Base-by-base conservation (phyloP, 2,888 invertebrate genomes). In the Torymus texanus region DNA sequence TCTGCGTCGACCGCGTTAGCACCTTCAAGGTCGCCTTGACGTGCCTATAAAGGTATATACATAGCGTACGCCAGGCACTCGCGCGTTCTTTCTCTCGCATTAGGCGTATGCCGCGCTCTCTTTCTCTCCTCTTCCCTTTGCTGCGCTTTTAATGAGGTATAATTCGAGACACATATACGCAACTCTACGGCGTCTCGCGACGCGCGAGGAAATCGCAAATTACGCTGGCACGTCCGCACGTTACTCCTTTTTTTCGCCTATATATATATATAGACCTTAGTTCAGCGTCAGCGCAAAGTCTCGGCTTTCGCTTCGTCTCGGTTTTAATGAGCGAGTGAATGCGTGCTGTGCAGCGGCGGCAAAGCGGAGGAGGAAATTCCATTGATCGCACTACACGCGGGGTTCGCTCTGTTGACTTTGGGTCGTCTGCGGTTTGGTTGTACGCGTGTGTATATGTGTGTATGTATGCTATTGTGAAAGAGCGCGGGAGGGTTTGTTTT, bases 101-200 rank as follows among this genome's bases (percentile, higher is more conserved):
- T 70, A 24, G 13, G 21, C 18, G 13, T 29, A 18, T 13, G 29
- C 63, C 14, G 53, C 10, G 1, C 41, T 14, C 58, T 63, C 14
- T 61, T 21, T 41, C n/a, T 18, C 62, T 18, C 4, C 13, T 0
- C 29, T 41, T 50, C n/a, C 12, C 21, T 0, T n/a, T n/a, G 3
- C 14, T 4, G 12, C 61, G 18, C 51, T 78, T 78, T 78, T 79
- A 79, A 79, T 71, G 75, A 75, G 71, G 71, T 68, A 58, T 70
- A 68, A 79, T 75, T 79, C 66, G 67, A 50, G 63, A 66, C 70
- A 75, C 56, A 68, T 67, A 74, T 41, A 41, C 10, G 10, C 8
- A 8, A 41, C 5, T 41, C 5, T 8, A 56, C 67, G 56, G 56
- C 70, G 74, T 59, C 53, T 56, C 53, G 50, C 73, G 65, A 16